phyloP scores from a whole-genome alignment of 2,113 vertebrate species.

The Hucho hucho region DNA sequence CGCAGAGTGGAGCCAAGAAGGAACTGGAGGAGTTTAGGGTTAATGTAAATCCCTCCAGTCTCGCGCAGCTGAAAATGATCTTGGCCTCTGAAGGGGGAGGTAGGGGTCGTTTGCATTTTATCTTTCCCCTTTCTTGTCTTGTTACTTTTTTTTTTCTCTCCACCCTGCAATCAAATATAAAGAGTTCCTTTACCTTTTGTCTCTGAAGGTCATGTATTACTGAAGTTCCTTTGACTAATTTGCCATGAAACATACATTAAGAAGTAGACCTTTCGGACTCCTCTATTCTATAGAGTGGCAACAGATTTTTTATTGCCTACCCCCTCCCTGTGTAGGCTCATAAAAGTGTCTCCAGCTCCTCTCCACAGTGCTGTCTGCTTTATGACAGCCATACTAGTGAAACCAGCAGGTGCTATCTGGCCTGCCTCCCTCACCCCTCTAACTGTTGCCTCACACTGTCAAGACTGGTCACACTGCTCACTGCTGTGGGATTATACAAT shows the following conservation, averaged over 20 bases:
- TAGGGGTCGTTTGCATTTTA: constrained; percentile 19
- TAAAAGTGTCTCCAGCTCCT: constrained; percentile 31
- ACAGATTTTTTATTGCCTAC: constrained; percentile 25
- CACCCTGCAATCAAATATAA: constrained; percentile 28
- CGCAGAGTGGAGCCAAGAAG: constrained; percentile 42
- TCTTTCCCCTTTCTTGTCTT: constrained; percentile 9
- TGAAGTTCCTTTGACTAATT: constrained; percentile 12
- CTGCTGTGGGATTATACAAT: background rate
- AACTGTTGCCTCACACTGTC: background rate
- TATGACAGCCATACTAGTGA: constrained; percentile 17
- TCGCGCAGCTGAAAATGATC: constrained; percentile 64
- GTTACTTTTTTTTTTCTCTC: constrained; percentile 18
- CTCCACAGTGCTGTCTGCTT: constrained; percentile 9
- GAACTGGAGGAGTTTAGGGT: constrained; percentile 52
- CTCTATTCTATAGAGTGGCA: constrained; percentile 19
- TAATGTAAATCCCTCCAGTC: constrained; percentile 60
- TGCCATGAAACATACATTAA: constrained; percentile 34
- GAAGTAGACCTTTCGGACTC: constrained; percentile 21
- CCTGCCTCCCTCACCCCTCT: background rate
- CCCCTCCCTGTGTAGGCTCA: constrained; percentile 28
- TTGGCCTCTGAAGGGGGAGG: constrained; percentile 38
- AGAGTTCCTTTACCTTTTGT: constrained; percentile 29
- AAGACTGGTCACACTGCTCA: background rate
- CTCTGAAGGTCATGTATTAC: constrained; percentile 16
- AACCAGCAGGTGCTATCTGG: constrained; percentile 7